These are phyloP conservation scores for Ficedula albicollis DNA, from an alignment of 2,797 vertebrate species.

Conservation along the genomic window DNA sequence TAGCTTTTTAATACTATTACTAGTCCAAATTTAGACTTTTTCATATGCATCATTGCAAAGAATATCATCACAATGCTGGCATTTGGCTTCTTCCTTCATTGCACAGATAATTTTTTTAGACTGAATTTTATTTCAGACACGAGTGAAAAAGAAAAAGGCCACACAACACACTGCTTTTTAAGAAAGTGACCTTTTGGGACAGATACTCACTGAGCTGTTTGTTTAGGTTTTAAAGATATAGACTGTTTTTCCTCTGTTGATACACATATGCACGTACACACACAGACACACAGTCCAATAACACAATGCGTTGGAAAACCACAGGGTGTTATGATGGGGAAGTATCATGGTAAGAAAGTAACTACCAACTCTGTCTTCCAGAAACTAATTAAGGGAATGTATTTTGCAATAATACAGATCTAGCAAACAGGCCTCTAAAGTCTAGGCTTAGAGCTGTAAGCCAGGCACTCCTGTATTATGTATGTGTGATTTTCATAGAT, in stretches of 20 bases:
- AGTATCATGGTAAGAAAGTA: constrained; percentile 24
- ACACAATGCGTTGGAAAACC: neutral
- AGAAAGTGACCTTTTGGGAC: constrained; percentile 40
- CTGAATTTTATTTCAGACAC: neutral
- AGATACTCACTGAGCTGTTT: constrained; percentile 1
- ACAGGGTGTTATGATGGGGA: constrained; percentile 45
- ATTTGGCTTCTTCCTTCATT: neutral
- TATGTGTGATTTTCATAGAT: constrained; percentile 65
- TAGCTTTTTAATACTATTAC: constrained; percentile 63
- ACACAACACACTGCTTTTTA: neutral
- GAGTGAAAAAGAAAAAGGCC: neutral
- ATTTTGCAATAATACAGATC: constrained; percentile 62
- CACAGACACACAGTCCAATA: neutral
- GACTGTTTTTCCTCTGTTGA: neutral
- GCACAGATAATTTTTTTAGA: constrained; percentile 1
- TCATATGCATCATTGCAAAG: constrained; percentile 25
- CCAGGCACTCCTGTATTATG: constrained; percentile 50
- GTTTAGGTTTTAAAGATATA: constrained; percentile 17
- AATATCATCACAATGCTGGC: neutral
- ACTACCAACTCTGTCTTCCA: constrained; percentile 78
- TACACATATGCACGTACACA: neutral
- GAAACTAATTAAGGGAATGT: constrained; percentile 67
- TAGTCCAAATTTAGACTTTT: constrained; percentile 52
- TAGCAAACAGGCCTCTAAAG: constrained; percentile 50
- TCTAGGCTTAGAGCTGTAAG: constrained; percentile 42